A percentile compares a stretch with the other conserved stretches of the same genome.
Conservation (phyloP, 2,888 invertebrate genomes). For the Pyrochroa serraticornis region DNA sequence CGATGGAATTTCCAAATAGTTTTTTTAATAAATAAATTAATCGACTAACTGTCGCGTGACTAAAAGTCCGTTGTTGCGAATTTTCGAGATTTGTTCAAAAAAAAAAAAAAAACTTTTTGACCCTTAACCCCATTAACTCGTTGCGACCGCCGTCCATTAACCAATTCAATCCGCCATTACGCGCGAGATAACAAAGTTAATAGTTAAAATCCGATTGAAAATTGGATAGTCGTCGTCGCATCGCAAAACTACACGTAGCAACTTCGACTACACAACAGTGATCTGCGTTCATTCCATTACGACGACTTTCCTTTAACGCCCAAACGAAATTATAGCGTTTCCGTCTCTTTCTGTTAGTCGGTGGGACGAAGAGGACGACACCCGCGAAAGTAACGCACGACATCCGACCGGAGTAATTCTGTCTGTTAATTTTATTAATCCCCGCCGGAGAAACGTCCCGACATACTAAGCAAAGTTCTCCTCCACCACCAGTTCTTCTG, state of each 20-base stretch:
- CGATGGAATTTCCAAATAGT: constrained; percentile 22
- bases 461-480: too few species aligned
- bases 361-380: not conserved
- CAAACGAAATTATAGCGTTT: constrained; percentile 50
- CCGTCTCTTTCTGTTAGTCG: not conserved
- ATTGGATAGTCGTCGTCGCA: constrained; percentile 49
- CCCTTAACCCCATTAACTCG: not conserved
- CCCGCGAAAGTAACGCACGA: constrained; percentile 6
- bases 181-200: constrained; percentile 51
- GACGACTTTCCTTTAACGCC: constrained; percentile 53
- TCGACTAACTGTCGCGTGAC: too few species aligned
- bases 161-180: constrained; percentile 49
- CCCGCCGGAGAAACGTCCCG: too few species aligned
- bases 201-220: constrained; percentile 55
- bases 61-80: too few species aligned
- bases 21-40: constrained; percentile 11
- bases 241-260: constrained; percentile 36
- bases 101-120: not conserved
- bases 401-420: constrained; percentile 7
- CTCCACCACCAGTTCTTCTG: too few species aligned
- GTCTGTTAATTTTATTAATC: constrained; percentile 14
- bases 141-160: constrained; percentile 48
- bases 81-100: not conserved
- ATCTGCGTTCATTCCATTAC: constrained; percentile 53
- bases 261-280: constrained; percentile 33